Evolutionary conservation across 1,140 invertebrate species (phyloP), one percentile per base, ranked within the genome.

Genomic region (Drusus annulatus): DNA sequence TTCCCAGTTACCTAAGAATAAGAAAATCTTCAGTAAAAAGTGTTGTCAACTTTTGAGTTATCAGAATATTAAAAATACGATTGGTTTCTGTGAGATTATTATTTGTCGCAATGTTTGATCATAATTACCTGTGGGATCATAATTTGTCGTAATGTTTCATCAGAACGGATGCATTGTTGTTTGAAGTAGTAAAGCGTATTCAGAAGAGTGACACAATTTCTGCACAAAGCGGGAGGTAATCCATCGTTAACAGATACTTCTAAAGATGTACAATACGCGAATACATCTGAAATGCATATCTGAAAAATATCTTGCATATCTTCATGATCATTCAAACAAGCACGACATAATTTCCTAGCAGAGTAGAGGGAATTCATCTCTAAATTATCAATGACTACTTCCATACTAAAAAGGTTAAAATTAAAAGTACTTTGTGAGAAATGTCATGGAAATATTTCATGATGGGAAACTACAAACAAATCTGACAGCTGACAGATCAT

Each of bases 231-330:
- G 7, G 54, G n/a, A 19, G 74, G 74, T 31, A 76, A 60, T 17
- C 74, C 74, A 31, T 76, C 74, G 19, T 76, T 62, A 45, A 62
- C 74, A 45, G 74, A 58, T 4, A 76, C 36, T 45, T 76, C 23
- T 28, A 76, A 31, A 13, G 74, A 76, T 17, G 74, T 76, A 15
- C 74, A 76, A 62, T 76, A 76, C 21, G 54, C 17, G 36, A 76
- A 76, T 45, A 76, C 58, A 36, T 76, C 74, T 2, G 74, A 60
- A 50, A 76, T 62, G 31, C 74, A 76, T 45, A 58, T 62, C 36
- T 76, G 54, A 60, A 63, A 76, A 31, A 76, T 45, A 62, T 76
- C 74, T 76, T 76, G 74, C 74, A 76, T 76, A 36, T 76, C 74
- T 60, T 76, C 74, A 36, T 52, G 54, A 45, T 76, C 74, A 50